Evolutionary conservation across 2,113 vertebrate genomes (phyloP).

Genomic region (Psephotus haematonotus): DNA sequence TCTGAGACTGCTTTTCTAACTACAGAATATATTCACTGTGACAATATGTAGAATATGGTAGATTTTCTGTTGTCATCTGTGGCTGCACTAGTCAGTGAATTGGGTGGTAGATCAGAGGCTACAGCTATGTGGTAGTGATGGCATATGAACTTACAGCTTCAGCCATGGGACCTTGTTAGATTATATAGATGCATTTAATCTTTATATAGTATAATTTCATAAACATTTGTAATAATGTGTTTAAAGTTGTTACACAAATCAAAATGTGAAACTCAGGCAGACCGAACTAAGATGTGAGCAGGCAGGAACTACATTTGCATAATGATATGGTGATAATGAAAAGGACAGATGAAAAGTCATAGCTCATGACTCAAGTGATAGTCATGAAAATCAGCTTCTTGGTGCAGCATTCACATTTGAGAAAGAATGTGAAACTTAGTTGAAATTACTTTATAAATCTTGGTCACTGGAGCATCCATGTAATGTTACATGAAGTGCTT

Average conservation of each 20-base stretch:
- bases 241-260: background rate
- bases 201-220: background rate
- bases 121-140: background rate
- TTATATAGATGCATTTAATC: background rate
- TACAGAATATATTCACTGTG: background rate
- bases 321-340: conserved; percentile 27
- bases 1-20: background rate
- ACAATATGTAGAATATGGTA: background rate
- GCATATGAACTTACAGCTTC: background rate
- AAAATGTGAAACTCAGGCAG: background rate
- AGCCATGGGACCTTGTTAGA: background rate
- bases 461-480: background rate
- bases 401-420: background rate
- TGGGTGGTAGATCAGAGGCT: rapidly evolving
- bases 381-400: conserved; percentile 4
- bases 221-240: background rate
- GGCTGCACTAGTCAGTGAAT: background rate
- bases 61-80: background rate
- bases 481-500: background rate
- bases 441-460: background rate
- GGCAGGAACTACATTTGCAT: conserved; percentile 6
- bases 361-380: background rate
- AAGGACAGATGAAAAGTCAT: conserved; percentile 29
- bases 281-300: background rate
- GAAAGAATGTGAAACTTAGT: background rate